Evolutionary conservation across 1,140 invertebrate genomes (phyloP), one percentile per base, ranked within the genome.

Genomic region (Ditylenchus dipsaci): DNA sequence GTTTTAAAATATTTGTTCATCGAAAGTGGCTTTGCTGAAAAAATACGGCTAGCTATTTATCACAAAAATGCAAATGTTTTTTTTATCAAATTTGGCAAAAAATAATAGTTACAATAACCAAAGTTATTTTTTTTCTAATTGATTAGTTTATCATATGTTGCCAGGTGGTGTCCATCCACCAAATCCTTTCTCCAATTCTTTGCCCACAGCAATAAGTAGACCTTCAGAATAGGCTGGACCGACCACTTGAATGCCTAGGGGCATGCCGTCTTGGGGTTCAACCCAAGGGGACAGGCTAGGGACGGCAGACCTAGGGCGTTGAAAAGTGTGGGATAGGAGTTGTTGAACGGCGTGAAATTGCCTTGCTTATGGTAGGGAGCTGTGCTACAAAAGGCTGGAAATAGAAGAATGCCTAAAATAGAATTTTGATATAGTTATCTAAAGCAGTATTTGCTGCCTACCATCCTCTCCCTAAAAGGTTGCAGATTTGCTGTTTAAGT

Each of bases 111-210:
- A n/a, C n/a, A n/a, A n/a, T n/a, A n/a, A n/a, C n/a, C n/a, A n/a
- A n/a, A n/a, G n/a, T n/a, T n/a, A n/a, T n/a, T n/a, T n/a, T n/a
- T n/a, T n/a, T n/a, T n/a, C n/a, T n/a, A n/a, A n/a, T n/a, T n/a
- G n/a, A n/a, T n/a, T n/a, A n/a, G n/a, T n/a, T n/a, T n/a, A n/a
- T n/a, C n/a, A n/a, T n/a, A n/a, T n/a, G n/a, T n/a, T n/a, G n/a
- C n/a, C n/a, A 33, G 72, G 72, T n/a, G 62, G 43, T 33, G n/a
- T 30, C 89, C 90, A 95, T 1, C 92, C 92, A 17, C 90, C 91
- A 84, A 95, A 92, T 0, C 84, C 85, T 61, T 87, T 86, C 77
- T 92, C 91, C 9, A 97, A 83, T 78, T 92, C 89, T 75, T 86
- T 66, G n/a, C 75, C 74, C 15, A 65, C 65, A 9, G 75, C 69